Percentiles rank a stretch among this genome's conserved stretches.
Conservation (phyloP, 1,140 invertebrate species). For the Andricus grossulariae region DNA sequence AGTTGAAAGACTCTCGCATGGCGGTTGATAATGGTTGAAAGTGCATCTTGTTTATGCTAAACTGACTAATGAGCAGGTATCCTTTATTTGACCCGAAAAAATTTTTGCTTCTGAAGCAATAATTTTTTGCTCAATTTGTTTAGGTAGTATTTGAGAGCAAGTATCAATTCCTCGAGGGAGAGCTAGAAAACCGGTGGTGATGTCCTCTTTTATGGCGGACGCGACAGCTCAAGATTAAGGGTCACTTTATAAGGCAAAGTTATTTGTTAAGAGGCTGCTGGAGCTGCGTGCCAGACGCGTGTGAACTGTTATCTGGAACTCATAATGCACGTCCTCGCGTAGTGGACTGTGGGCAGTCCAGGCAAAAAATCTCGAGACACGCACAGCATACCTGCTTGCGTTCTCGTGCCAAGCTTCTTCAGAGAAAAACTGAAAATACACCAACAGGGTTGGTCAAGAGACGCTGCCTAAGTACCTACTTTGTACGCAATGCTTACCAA, state of each 20-base stretch:
- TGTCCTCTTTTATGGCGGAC: constrained; percentile 41
- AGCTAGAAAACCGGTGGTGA: constrained; percentile 54
- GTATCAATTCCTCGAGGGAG: constrained; percentile 22
- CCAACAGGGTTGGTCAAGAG: no score
- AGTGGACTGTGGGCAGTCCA: neutral
- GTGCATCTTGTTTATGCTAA: no score
- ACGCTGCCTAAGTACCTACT: no score
- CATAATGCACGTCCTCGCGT: constrained; percentile 50
- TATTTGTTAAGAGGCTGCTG: constrained; percentile 57
- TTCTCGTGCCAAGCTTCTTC: constrained; percentile 9
- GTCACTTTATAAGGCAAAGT: constrained; percentile 58
- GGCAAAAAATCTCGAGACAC: constrained; percentile 42
- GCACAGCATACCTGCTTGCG: constrained; percentile 32
- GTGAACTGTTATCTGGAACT: constrained; percentile 58
- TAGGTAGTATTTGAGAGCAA: neutral
- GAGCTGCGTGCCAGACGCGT: constrained; percentile 49
- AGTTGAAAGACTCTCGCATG: no score
- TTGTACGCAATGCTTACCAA: no score
- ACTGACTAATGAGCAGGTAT: no score
- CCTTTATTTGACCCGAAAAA: no score
- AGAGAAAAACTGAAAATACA: constrained; percentile 45
- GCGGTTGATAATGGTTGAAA: no score
- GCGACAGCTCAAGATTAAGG: constrained; percentile 56
- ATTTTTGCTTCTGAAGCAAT: no score
- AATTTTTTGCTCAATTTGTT: constrained; percentile 37